Conservation (phyloP, 2,888 invertebrate genomes). For the Sympetrum striolatum region DNA sequence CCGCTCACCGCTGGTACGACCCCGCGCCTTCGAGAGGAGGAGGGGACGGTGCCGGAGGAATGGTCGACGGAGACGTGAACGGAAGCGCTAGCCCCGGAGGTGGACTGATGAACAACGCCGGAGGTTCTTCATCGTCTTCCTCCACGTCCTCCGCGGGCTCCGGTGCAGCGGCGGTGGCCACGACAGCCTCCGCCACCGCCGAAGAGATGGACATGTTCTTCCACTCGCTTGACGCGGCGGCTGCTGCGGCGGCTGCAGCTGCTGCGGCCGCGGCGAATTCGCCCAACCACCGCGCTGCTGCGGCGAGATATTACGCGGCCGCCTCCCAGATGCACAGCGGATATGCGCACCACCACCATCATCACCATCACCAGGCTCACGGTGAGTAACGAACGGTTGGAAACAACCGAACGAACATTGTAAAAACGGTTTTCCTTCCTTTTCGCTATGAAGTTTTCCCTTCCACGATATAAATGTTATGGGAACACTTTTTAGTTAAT, state of each 20-base stretch:
- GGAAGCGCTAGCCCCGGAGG: constrained; percentile 27
- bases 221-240: constrained; percentile 44
- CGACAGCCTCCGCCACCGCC: constrained; percentile 27
- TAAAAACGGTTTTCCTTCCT: too few species aligned
- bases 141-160: background rate
- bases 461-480: too few species aligned
- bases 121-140: background rate
- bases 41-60: background rate
- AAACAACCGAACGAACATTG: too few species aligned
- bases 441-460: too few species aligned
- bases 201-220: constrained; percentile 45
- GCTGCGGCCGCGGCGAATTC: constrained; percentile 58
- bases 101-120: constrained; percentile 14
- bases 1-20: constrained; percentile 23
- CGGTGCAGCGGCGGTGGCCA: constrained; percentile 3
- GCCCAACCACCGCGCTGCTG: constrained; percentile 27
- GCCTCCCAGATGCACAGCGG: constrained; percentile 36
- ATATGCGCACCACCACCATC: constrained; percentile 24
- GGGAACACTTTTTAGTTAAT: too few species aligned
- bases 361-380: background rate
- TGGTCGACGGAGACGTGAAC: constrained; percentile 33
- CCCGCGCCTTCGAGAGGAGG: constrained; percentile 10
- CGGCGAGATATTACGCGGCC: constrained; percentile 32
- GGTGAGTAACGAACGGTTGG: background rate
- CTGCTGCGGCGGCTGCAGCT: constrained; percentile 70